These are phyloP conservation scores for Drosophila micromelanica DNA, from an alignment of 1,140 invertebrate genomes.

Conservation along the genomic window DNA sequence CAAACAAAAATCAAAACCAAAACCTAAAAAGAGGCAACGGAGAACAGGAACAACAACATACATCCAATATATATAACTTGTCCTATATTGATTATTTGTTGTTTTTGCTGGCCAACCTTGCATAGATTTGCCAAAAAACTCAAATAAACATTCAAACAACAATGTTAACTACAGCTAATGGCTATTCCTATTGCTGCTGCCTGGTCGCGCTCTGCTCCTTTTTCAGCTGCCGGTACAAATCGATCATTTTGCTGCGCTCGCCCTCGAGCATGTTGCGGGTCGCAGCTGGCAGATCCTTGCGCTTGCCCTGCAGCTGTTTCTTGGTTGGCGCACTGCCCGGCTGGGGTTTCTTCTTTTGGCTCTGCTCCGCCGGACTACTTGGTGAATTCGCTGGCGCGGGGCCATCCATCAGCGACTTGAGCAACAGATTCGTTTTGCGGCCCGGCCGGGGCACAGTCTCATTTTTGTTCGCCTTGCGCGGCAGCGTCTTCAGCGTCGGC, in stretches of 20 bases:
- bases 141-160: constrained; percentile 41
- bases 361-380: too few species aligned
- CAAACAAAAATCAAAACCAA: constrained; percentile 1
- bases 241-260: constrained; percentile 86
- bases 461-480: constrained; percentile 84
- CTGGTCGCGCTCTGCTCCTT: constrained; percentile 47
- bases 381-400: background rate
- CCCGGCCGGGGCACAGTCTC: constrained; percentile 85
- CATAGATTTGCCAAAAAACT: constrained; percentile 26
- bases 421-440: constrained; percentile 85
- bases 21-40: background rate
- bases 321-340: constrained; percentile 44
- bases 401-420: constrained; percentile 81
- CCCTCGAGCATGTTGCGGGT: constrained; percentile 86
- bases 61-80: constrained; percentile 15
- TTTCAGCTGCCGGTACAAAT: constrained; percentile 86
- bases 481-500: constrained; percentile 85
- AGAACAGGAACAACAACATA: constrained; percentile 10
- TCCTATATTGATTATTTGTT: constrained; percentile 35
- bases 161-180: constrained; percentile 20
- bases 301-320: constrained; percentile 85
- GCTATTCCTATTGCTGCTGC: constrained; percentile 2
- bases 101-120: constrained; percentile 11
- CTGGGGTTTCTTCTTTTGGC: constrained; percentile 28
- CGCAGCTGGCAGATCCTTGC: constrained; percentile 86